Base-by-base conservation (phyloP, 2,888 invertebrate genomes). In the Nomada goodeniana region DNA sequence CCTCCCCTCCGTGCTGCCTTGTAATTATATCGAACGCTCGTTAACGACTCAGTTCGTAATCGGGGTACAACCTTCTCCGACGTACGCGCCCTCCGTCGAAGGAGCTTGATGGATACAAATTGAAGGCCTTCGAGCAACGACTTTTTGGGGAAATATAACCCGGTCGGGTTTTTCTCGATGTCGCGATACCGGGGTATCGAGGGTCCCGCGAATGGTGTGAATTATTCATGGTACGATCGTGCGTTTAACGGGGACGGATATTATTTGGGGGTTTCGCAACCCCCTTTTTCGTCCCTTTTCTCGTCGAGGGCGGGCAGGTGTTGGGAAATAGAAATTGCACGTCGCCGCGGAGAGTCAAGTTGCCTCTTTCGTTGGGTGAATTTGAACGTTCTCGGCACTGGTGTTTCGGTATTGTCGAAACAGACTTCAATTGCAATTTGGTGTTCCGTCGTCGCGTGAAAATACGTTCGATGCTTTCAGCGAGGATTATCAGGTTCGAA, bases 1-100 rank as follows among this genome's bases (percentile, higher is more conserved):
- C 23, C 23, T 42, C 42, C 42, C 18, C 23, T 23, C 10, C 36
- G 26, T 2, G 10, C 29, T 52, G n/a, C 42, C 53, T 44, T 36
- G 42, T 53, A 68, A 61, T 69, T 60, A 60, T 53, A 69, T 75
- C 29, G 69, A 75, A 69, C 75, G 74, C 69, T 75, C 59, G 75
- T 75, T 75, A 75, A 75, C 69, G 69, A 69, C 75, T 57, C 42
- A 29, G 74, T 36, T 68, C 60, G 26, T 75, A 69, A 75, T 69
- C 44, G 74, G 29, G 74, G 69, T 52, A 69, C 60, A 60, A 68
- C 68, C 11, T n/a, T 23, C 13, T 11, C 29, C 15, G 18, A 55
- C 20, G 20, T 20, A 0, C 60, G n/a, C 70, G 59, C n/a, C n/a
- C 47, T 47, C n/a, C 23, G 65, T 65, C 47, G 23, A 47, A 47